Evolutionary conservation across 2,113 vertebrate genomes (phyloP), one percentile per base, ranked within the genome.

Genomic region (Hoplias malabaricus): DNA sequence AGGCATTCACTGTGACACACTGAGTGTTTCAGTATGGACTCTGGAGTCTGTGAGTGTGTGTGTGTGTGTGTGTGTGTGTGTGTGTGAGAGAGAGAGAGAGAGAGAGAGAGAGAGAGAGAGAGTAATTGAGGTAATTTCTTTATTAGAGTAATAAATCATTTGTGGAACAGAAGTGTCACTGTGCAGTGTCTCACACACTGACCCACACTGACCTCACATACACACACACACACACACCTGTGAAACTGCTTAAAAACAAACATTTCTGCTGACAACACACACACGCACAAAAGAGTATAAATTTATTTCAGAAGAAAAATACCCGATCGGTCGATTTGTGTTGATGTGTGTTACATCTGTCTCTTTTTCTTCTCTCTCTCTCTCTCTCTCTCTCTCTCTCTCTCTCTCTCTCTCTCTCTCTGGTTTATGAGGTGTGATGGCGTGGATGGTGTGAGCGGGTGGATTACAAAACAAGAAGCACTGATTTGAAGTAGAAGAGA

Each of bases 61-160:
- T 53, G 68, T 63, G 59, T 7, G 66, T 75, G 46, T 80, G 56
- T 69, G 67, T 75, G 54, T 66, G 61, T 36, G 74, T 77, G 79
- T 57, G 74, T 80, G 69, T 59, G 57, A 70, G 73, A 71, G 75
- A 57, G 69, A 73, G 23, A 67, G 50, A 65, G 40, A 38, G 65
- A 53, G 79, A 67, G 59, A 77, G 48, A 71, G 27, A 43, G 62
- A 74, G 69, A 50, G 61, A 71, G 48, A 79, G 78, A 63, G 82
- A 78, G 65, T 84, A 81, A 84, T 81, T 84, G 72, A 63, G 67
- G 71, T 79, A 81, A 81, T 84, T 84, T 84, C 83, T 81, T 79
- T 79, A 81, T 81, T 84, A 81, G 76, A 63, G 79, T 79, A 81
- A 84, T 81, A 84, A 76, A 84, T 81, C 79, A 81, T 69, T 72